These are phyloP conservation scores for Ctenomys sociabilis DNA, from an alignment of 2,113 vertebrate genomes.

Conservation along the genomic window DNA sequence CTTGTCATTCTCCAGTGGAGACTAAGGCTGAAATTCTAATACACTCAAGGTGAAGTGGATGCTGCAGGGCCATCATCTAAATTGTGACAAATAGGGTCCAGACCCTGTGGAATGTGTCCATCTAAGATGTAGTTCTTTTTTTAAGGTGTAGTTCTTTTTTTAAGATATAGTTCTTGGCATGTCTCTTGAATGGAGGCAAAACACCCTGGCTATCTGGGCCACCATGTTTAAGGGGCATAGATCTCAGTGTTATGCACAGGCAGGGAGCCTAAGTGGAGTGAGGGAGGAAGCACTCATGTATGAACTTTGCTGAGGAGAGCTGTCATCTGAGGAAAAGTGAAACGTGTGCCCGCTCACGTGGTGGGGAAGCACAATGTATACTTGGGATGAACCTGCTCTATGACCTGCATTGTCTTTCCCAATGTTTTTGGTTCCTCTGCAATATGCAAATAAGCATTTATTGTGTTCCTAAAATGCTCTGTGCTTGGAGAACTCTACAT, in stretches of 20 bases:
- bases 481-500: neutral
- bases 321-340: neutral
- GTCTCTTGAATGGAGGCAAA: neutral
- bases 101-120: too few relatives aligned
- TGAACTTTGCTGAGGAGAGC: neutral
- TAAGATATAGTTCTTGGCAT: neutral
- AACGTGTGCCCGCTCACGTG: neutral
- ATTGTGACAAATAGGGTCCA: neutral
- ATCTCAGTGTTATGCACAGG: neutral
- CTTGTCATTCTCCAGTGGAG: neutral
- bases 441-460: neutral
- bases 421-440: neutral
- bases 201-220: too few relatives aligned
- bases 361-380: neutral
- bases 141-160: too few relatives aligned
- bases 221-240: rapidly evolving
- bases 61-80: neutral
- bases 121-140: neutral
- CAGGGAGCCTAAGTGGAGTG: too few relatives aligned
- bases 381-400: neutral
- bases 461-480: neutral
- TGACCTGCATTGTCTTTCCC: neutral
- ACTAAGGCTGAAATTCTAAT: neutral
- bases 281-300: neutral
- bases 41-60: neutral